Percentiles rank a stretch among this genome's conserved stretches.
These are phyloP conservation scores for Ptychoptera contaminata DNA, from an alignment of 2,888 invertebrate genomes.

Conservation along the genomic window DNA sequence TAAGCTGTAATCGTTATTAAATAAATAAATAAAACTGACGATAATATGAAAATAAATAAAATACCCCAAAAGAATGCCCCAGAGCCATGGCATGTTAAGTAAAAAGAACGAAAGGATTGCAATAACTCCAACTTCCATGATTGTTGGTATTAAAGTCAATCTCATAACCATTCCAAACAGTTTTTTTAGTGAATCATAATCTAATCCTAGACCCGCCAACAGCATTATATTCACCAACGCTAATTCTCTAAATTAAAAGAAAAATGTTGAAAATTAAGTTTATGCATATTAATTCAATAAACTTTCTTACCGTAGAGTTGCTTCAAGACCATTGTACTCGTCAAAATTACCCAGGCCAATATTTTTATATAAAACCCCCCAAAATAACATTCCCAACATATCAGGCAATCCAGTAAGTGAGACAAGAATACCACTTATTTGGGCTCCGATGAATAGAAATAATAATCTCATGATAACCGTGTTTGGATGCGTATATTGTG, in stretches of 20 bases:
- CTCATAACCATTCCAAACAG: constrained; percentile 37
- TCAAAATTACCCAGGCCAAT: constrained; percentile 32
- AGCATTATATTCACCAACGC: constrained; percentile 48
- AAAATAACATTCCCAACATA: constrained; percentile 45
- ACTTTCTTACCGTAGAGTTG: constrained; percentile 31
- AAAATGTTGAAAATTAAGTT: no score
- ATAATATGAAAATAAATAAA: constrained; percentile 8
- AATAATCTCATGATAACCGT: constrained; percentile 26
- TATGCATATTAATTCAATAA: background rate
- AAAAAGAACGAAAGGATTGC: constrained; percentile 36
- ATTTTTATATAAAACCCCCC: constrained; percentile 38
- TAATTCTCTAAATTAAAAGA: constrained; percentile 32
- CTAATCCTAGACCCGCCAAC: constrained; percentile 46
- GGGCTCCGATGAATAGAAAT: constrained; percentile 27
- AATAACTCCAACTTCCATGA: constrained; percentile 37
- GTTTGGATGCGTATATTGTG: constrained; percentile 20
- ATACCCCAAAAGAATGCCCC: constrained; percentile 39
- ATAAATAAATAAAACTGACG: background rate
- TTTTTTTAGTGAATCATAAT: constrained; percentile 38
- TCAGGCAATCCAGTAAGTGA: constrained; percentile 31
- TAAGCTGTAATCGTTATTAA: constrained; percentile 28
- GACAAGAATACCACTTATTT: constrained; percentile 23
- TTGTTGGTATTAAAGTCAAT: constrained; percentile 42
- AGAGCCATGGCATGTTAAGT: constrained; percentile 42
- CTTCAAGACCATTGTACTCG: constrained; percentile 31